Conservation (phyloP, 1,140 invertebrate species). For the Psix sp. region DNA sequence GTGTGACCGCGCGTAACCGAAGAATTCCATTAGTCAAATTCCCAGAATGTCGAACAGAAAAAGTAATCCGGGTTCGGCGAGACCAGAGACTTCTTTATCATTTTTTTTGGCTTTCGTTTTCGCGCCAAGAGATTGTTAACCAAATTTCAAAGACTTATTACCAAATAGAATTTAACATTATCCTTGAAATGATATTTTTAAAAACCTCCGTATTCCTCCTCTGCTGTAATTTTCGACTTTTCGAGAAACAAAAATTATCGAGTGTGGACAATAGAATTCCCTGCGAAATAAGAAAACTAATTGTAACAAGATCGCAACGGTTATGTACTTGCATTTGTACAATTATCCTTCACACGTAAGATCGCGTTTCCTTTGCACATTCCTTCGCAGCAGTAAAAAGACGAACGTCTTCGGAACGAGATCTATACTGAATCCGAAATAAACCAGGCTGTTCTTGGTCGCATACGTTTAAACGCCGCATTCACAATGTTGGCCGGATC, state of each 20-base stretch:
- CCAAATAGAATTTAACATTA: too few species aligned
- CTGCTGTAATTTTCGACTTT: too few species aligned
- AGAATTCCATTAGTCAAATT: constrained; percentile 54
- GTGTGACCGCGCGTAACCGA: constrained; percentile 20
- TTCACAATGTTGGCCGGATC: constrained; percentile 34
- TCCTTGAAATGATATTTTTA: too few species aligned
- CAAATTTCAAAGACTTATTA: too few species aligned
- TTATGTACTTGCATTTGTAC: too few species aligned
- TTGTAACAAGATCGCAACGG: too few species aligned
- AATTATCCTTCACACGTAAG: constrained; percentile 50
- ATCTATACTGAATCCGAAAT: constrained; percentile 6
- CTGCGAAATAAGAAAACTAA: too few species aligned
- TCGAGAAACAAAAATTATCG: too few species aligned
- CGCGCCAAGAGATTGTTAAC: too few species aligned
- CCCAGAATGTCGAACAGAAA: constrained; percentile 40
- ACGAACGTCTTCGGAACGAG: not conserved
- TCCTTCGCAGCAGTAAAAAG: constrained; percentile 14
- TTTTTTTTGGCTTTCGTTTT: too few species aligned
- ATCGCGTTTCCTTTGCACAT: constrained; percentile 30
- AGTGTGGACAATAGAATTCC: too few species aligned
- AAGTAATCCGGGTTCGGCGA: constrained; percentile 6
- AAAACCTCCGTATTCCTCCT: too few species aligned
- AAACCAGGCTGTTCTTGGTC: not conserved
- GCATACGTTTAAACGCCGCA: constrained; percentile 1
- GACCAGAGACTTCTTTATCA: not conserved